These are phyloP conservation scores for Cephus sareptanus DNA, from an alignment of 2,888 invertebrate species.

Conservation along the genomic window DNA sequence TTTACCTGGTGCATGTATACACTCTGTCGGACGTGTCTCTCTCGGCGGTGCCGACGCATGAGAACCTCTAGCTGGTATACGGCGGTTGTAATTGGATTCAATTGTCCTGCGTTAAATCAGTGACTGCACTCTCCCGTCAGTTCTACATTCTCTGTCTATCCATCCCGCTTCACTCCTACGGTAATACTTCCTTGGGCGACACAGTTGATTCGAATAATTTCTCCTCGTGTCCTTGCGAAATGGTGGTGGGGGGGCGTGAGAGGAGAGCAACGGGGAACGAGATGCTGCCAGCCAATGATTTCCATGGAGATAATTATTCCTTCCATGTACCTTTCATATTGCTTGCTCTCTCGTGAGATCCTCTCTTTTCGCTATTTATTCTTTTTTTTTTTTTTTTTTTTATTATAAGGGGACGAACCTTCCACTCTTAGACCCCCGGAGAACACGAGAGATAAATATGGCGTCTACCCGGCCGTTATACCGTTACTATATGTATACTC, in stretches of 20 bases:
- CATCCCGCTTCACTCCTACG: conserved; percentile 43
- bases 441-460: neutral
- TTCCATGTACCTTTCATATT: neutral
- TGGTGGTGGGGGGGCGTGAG: too few relatives aligned
- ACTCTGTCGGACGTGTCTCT: too few relatives aligned
- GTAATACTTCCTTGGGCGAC: conserved; percentile 34
- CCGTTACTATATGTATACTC: conserved; percentile 12
- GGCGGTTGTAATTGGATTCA: conserved; percentile 65
- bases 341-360: neutral
- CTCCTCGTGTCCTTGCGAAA: neutral
- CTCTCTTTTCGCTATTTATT: neutral
- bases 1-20: neutral
- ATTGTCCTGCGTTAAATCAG: conserved; percentile 66
- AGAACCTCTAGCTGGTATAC: conserved; percentile 45
- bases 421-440: neutral
- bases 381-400: neutral
- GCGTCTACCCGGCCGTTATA: neutral
- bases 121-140: conserved; percentile 56
- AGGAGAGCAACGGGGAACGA: neutral
- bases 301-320: neutral
- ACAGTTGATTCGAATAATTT: conserved; percentile 55
- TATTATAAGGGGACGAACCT: too few relatives aligned
- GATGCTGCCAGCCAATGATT: neutral
- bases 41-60: conserved; percentile 33
- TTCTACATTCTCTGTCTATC: conserved; percentile 51